Conservation (phyloP, 2,888 invertebrate genomes). For the Nomada fabriciana region DNA sequence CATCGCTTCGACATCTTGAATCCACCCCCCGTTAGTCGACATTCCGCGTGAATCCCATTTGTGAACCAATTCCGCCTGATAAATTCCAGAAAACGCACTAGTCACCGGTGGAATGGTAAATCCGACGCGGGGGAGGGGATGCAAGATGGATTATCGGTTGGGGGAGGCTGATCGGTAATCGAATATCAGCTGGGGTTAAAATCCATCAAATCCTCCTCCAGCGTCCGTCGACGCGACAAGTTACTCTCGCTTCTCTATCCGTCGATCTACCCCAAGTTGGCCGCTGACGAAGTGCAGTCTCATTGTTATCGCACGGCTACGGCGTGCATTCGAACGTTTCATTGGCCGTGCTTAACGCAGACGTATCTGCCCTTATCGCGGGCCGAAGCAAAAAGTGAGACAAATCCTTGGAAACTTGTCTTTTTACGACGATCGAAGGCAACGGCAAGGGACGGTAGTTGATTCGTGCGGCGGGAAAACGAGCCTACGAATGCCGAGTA, state of each 20-base stretch:
- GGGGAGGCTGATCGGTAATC: conserved; percentile 75
- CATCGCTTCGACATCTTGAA: conserved; percentile 54
- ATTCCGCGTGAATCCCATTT: conserved; percentile 71
- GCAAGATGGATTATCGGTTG: conserved; percentile 81
- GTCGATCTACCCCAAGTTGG: conserved; percentile 5
- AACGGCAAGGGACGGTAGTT: conserved; percentile 1
- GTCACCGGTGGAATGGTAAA: conserved; percentile 73
- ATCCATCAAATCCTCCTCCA: conserved; percentile 78
- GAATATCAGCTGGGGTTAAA: conserved; percentile 81
- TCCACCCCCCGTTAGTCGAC: conserved; percentile 28
- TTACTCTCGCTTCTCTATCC: conserved; percentile 41
- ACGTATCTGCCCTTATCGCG: neutral
- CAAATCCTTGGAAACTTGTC: conserved; percentile 52
- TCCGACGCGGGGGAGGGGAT: conserved; percentile 65
- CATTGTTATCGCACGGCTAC: conserved; percentile 17
- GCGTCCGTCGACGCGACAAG: conserved; percentile 50
- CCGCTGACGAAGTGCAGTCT: conserved; percentile 13
- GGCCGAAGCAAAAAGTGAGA: neutral
- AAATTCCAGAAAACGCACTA: conserved; percentile 80
- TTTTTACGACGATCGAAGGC: conserved; percentile 57
- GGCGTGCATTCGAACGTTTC: neutral
- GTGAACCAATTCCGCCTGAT: conserved; percentile 76
- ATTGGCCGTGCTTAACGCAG: conserved; percentile 18
- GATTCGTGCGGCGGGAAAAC: conserved; percentile 38
- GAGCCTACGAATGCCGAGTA: conserved; percentile 68